Percentiles rank a stretch among this genome's conserved stretches.
Evolutionary conservation across 2,888 invertebrate genomes (phyloP).

Genomic region (Leptinotarsa tumamoca): DNA sequence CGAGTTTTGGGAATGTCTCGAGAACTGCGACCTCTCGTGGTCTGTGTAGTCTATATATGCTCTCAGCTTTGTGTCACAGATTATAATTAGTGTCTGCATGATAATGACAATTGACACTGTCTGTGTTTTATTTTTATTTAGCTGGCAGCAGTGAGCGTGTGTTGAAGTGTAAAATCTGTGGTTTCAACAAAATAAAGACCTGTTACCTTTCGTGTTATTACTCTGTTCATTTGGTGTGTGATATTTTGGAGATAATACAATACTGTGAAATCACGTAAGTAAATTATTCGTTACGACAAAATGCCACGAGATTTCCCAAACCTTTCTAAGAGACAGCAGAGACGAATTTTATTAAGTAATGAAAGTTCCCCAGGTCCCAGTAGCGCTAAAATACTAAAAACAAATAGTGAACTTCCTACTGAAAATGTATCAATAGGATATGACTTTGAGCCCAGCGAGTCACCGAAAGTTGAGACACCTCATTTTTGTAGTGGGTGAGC

Average conservation of each 20-base stretch:
- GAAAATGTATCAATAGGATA: not conserved
- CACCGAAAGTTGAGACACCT: not conserved
- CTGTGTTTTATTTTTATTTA: no score
- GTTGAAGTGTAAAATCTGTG: no score
- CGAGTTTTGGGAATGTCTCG: no score
- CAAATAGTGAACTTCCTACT: no score
- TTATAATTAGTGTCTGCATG: no score
- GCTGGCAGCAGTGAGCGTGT: no score
- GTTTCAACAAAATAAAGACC: no score
- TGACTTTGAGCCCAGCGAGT: not conserved
- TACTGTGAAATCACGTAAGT: not conserved
- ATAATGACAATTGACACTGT: no score
- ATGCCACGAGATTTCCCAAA: not conserved
- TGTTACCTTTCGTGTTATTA: not conserved
- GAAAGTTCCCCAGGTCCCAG: not conserved
- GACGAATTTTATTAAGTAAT: not conserved
- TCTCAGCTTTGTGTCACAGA: no score
- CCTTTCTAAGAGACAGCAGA: not conserved
- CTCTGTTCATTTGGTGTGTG: not conserved
- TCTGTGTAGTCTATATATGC: no score
- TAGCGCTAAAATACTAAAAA: not conserved
- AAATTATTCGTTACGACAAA: not conserved
- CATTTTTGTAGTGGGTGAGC: not conserved
- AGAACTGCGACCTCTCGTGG: no score
- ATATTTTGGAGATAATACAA: not conserved